Conservation (phyloP, 2,113 vertebrate species). For the Athene noctua region DNA sequence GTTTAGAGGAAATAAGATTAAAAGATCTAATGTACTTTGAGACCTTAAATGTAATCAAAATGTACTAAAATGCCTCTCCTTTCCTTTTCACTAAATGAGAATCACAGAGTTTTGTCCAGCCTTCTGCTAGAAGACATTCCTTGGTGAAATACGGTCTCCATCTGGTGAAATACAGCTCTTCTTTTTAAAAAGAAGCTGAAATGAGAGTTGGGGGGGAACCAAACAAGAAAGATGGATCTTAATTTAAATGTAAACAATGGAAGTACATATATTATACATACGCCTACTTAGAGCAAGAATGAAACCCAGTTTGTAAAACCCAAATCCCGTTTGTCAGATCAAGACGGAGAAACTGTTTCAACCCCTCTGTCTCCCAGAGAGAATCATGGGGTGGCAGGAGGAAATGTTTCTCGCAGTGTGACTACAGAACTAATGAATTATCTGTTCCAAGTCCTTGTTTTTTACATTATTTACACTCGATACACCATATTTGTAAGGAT, state of each 20-base stretch:
- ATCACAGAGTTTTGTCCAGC: neutral
- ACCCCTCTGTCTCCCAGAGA: neutral
- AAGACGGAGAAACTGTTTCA: neutral
- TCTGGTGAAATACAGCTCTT: neutral
- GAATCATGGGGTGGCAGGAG: neutral
- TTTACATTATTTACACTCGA: slow-evolving; percentile 24
- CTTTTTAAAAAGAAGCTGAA: neutral
- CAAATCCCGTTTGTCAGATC: neutral
- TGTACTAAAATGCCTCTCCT: neutral
- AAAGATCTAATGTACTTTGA: neutral
- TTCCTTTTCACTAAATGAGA: neutral
- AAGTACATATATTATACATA: neutral
- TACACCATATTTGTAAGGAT: neutral
- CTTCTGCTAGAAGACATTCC: neutral
- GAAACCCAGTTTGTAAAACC: neutral
- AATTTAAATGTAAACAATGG: neutral
- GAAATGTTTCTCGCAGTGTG: neutral
- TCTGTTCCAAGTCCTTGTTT: neutral
- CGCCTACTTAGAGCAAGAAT: neutral
- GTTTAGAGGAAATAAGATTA: neutral
- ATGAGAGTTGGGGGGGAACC: rapidly evolving
- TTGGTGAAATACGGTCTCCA: neutral
- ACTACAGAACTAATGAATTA: neutral
- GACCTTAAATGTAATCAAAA: neutral
- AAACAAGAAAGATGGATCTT: neutral